These are phyloP conservation scores for Bicyclus anynana DNA, from an alignment of 1,140 invertebrate species.

Conservation along the genomic window DNA sequence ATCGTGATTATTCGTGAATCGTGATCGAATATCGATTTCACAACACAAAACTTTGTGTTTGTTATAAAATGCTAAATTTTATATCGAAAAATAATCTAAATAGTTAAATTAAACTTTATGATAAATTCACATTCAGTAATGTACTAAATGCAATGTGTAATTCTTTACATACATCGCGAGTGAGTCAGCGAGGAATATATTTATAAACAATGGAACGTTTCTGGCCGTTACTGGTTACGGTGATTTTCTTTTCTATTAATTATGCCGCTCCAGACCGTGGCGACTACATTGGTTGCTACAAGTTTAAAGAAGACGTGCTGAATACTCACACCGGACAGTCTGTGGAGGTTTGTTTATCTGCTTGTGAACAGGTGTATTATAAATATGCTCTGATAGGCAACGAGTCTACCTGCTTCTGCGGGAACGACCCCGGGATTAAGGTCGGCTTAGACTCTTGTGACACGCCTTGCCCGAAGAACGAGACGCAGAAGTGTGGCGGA, in stretches of 20 bases:
- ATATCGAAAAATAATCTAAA: too few species aligned
- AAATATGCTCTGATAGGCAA: constrained; percentile 66
- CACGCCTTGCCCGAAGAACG: constrained; percentile 73
- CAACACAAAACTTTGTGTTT: background rate
- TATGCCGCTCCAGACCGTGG: constrained; percentile 45
- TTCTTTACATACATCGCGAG: background rate
- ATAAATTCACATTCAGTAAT: background rate
- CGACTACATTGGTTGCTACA: constrained; percentile 63
- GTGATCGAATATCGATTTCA: background rate
- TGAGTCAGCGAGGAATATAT: constrained; percentile 9
- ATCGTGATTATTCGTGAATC: background rate
- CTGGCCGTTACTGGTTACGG: background rate
- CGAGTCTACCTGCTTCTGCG: constrained; percentile 68
- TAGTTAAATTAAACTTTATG: too few species aligned
- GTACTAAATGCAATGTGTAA: background rate
- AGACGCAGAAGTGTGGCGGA: constrained; percentile 76
- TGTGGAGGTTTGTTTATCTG: constrained; percentile 63
- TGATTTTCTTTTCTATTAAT: constrained; percentile 33
- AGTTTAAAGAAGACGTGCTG: constrained; percentile 49
- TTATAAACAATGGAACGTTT: constrained; percentile 25
- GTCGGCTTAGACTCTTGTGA: constrained; percentile 54
- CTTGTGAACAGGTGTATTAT: constrained; percentile 69
- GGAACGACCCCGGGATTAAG: constrained; percentile 55
- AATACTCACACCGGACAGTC: constrained; percentile 66
- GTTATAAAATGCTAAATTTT: too few species aligned